phyloP scores from a whole-genome alignment of 2,113 vertebrate genomes.

The Isurus oxyrinchus region DNA sequence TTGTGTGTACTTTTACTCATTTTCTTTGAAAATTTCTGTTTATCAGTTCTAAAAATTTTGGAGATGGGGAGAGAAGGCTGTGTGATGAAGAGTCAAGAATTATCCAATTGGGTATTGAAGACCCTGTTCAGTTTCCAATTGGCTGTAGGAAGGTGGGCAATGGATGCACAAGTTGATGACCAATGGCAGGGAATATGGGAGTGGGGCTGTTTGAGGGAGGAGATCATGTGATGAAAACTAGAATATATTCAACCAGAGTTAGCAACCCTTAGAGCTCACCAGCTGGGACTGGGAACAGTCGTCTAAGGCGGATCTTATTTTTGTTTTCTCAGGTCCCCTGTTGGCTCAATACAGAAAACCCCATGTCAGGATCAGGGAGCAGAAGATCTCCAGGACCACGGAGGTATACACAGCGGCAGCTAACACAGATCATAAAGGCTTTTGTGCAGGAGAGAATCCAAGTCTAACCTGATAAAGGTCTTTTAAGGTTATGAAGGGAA shows the following conservation, averaged over 20 bases:
- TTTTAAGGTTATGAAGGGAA: neutral
- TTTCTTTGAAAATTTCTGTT: neutral
- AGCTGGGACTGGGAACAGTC: neutral
- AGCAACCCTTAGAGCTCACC: neutral
- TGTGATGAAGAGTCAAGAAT: neutral
- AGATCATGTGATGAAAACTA: neutral
- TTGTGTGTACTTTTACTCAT: neutral
- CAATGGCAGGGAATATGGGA: neutral
- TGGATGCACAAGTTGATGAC: neutral
- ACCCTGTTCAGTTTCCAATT: neutral
- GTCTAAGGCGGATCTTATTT: neutral
- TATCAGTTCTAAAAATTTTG: neutral
- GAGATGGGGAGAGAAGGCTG: neutral
- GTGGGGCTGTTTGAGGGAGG: neutral
- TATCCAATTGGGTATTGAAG: neutral
- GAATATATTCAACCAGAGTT: neutral
- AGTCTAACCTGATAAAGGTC: neutral
- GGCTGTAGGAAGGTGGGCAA: neutral
- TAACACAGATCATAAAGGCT: too few species aligned
- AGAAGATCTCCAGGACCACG: neutral
- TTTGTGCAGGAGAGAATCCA: neutral
- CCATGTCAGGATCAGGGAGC: constrained; percentile 36
- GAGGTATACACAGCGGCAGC: neutral
- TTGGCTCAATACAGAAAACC: neutral
- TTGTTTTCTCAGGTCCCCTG: neutral